Percentiles rank a stretch among this genome's conserved stretches.
phyloP scores from a whole-genome alignment of 53 echinoderm and acorn worm genomes.

The Echinometra lucunter region DNA sequence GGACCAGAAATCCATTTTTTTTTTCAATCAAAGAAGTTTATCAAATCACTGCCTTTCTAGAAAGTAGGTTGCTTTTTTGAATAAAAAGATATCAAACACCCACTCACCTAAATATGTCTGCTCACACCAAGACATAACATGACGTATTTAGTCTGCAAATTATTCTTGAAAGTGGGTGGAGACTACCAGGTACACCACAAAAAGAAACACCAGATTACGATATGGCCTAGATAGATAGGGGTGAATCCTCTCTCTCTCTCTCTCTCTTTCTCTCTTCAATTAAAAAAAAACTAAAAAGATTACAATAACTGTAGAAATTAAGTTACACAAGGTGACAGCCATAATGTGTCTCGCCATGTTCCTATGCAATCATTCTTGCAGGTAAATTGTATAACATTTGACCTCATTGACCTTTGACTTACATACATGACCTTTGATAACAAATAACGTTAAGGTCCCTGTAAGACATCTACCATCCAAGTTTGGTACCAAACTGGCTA shows the following conservation, averaged over 20 bases:
- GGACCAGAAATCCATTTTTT: neutral
- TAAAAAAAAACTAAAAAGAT: neutral
- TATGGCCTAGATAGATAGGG: neutral
- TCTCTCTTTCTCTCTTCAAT: no score
- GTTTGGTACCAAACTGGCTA: no score
- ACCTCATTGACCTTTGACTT: no score
- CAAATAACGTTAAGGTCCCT: no score
- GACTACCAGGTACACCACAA: neutral
- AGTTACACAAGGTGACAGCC: no score
- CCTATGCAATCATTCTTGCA: no score
- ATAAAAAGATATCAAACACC: neutral
- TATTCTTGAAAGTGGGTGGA: neutral
- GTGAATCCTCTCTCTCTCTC: neutral
- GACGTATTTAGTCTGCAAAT: neutral
- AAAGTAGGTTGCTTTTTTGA: neutral
- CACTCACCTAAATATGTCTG: neutral
- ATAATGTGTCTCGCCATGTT: no score
- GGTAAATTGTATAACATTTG: no score
- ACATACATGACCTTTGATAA: no score
- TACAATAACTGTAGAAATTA: no score
- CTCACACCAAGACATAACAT: neutral
- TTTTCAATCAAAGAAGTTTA: neutral
- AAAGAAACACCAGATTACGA: neutral
- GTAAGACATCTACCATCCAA: no score
- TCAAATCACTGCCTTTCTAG: neutral